Base-by-base conservation (phyloP, 2,797 vertebrate genomes). In the Melanitta fusca region DNA sequence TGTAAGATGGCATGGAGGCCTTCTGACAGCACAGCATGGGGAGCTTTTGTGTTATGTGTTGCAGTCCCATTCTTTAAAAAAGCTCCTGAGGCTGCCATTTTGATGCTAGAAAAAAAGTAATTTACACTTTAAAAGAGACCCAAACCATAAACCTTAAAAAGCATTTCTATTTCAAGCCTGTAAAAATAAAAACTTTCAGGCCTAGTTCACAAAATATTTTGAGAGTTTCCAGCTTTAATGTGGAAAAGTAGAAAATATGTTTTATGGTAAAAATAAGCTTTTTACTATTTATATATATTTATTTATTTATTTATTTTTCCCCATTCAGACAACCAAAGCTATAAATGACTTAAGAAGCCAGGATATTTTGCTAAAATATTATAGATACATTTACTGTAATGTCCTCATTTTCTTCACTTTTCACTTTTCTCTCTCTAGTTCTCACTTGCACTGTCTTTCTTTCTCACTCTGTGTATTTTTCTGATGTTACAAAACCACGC, bases 31-130 rank as follows among this genome's bases (percentile, higher is more conserved):
- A 22, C 51, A 60, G 71, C 30, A 20, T 86, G 88, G 85, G 89
- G 95, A 95, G 71, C 14, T 61, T 90, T 28, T 15, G 3, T 2
- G 1, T 81, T 95, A 86, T 91, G 88, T 96, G 89, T 71, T 95
- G 57, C 47, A 80, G 56, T 54, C n/a, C 39, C 88, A 91, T 94
- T 62, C 89, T 96, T 80, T 91, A 68, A 71, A 82, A 86, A 87
- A 77, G 7, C 14, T 88, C 88, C 88, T 49, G 38, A 86, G 88
- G 53, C 65, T 80, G 72, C 83, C 77, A 91, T 93, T 94, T 88
- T 86, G 34, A 85, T 94, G 89, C 60, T 88, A 91, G 12, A 89
- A 92, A 94, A 94, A 58, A 93, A 93, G 56, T 77, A 88, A 94
- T 92, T 96, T 95, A 81, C 22, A 77, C 32, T 85, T 90, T 90